A percentile compares a stretch with the other conserved stretches of the same genome.
phyloP scores from a whole-genome alignment of 2,113 vertebrate genomes.

The Pardalotus punctatus region DNA sequence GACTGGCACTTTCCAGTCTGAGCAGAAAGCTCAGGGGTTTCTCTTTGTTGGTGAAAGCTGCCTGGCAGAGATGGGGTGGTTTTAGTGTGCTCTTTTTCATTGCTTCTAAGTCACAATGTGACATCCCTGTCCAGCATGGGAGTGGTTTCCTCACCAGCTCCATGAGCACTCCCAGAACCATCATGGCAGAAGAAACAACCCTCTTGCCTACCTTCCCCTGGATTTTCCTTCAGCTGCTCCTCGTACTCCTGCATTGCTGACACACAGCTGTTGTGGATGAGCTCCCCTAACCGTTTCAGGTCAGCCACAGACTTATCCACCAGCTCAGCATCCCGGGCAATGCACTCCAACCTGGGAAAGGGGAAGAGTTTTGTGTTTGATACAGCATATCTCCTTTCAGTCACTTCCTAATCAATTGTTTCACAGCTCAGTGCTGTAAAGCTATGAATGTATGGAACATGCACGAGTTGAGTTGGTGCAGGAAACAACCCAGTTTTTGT shows the following conservation, averaged over 20 bases:
- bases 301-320: slow-evolving; percentile 98
- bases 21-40: not conserved
- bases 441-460: not conserved
- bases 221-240: slow-evolving; percentile 93
- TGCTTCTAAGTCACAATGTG: not conserved
- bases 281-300: slow-evolving; percentile 90
- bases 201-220: slow-evolving; percentile 82
- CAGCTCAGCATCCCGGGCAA: slow-evolving; percentile 95
- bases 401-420: not conserved
- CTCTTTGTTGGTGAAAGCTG: not conserved
- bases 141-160: not conserved
- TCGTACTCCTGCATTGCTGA: slow-evolving; percentile 94
- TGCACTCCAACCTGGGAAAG: slow-evolving; percentile 85
- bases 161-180: not conserved
- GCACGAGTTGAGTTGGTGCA: fast-evolving
- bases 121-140: not conserved
- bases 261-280: slow-evolving; percentile 91
- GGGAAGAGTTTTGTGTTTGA: not conserved
- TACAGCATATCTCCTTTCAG: not conserved
- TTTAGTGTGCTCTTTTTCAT: not conserved
- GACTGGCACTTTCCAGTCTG: not conserved
- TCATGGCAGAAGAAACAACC: not conserved
- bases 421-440: not conserved
- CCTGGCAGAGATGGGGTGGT: not conserved
- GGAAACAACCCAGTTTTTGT: not conserved